A percentile compares a stretch with the other conserved stretches of the same genome.
phyloP scores from a whole-genome alignment of 2,113 vertebrate genomes.

The Columba livia region DNA sequence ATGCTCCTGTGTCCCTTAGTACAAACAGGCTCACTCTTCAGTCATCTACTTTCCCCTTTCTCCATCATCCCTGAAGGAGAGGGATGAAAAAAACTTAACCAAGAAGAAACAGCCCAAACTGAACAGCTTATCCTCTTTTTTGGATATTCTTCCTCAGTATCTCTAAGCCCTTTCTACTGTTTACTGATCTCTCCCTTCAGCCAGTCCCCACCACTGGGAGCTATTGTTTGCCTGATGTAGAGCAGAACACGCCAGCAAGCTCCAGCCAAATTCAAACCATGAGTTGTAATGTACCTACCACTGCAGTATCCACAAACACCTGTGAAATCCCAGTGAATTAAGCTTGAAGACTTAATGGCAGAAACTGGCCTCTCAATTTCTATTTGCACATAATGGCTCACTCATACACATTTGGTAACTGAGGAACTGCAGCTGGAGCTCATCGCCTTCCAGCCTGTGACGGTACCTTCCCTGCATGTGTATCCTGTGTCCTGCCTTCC shows the following conservation, averaged over 20 bases:
- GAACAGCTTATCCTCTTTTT: background rate
- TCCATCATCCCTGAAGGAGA: background rate
- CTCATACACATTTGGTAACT: background rate
- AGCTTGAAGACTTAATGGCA: background rate
- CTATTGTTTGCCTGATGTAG: constrained; percentile 16
- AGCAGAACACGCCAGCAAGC: background rate
- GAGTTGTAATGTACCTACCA: background rate
- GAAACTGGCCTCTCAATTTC: background rate
- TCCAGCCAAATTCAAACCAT: background rate
- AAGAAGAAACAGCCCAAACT: background rate
- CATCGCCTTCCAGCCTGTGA: background rate
- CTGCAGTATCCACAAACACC: background rate
- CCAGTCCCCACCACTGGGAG: background rate
- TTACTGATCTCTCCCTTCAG: background rate
- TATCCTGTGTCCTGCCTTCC: background rate
- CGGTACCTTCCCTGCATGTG: fast-evolving
- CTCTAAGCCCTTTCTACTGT: background rate
- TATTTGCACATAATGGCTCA: background rate
- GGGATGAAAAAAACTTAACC: background rate
- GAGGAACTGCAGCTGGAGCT: background rate
- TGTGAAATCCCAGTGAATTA: constrained; percentile 14
- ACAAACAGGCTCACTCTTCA: background rate
- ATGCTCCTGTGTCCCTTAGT: background rate
- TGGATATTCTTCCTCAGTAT: background rate
- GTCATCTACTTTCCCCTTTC: background rate